These are phyloP conservation scores for Peromyscus maniculatus DNA, from an alignment of 2,113 vertebrate genomes.

Conservation along the genomic window DNA sequence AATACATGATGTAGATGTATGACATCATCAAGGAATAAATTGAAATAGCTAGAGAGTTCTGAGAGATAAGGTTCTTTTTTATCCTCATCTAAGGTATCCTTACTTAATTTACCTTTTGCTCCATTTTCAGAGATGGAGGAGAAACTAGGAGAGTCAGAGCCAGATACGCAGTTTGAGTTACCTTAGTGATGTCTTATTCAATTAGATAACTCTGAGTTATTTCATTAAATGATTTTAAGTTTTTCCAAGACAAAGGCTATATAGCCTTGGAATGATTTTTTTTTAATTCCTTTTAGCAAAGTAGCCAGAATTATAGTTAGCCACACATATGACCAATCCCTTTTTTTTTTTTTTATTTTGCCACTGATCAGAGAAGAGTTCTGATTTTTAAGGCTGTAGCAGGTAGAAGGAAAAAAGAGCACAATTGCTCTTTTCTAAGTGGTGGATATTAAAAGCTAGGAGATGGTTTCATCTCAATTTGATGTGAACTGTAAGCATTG, in stretches of 20 bases:
- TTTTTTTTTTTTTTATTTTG: neutral
- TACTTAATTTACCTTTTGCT: neutral
- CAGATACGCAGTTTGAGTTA: neutral
- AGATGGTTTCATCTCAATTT: slow-evolving; percentile 42
- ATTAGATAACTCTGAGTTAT: neutral
- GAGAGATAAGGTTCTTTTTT: neutral
- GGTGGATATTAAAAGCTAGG: neutral
- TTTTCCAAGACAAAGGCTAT: neutral
- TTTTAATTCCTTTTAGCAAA: slow-evolving; percentile 21
- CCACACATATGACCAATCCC: neutral
- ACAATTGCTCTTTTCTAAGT: neutral
- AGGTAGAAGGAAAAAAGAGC: neutral
- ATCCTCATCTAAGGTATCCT: neutral
- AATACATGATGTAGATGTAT: too few relatives aligned
- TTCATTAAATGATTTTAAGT: neutral
- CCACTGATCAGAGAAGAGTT: neutral
- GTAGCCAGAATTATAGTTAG: neutral
- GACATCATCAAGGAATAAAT: neutral
- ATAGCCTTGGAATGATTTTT: neutral
- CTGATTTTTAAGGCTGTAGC: slow-evolving; percentile 24
- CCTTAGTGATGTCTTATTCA: neutral
- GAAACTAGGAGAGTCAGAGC: neutral
- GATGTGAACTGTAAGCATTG: neutral
- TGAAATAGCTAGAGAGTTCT: neutral
- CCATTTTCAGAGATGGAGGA: neutral